These are phyloP conservation scores for Seladonia tumulorum DNA, from an alignment of 2,888 invertebrate genomes.

Conservation along the genomic window DNA sequence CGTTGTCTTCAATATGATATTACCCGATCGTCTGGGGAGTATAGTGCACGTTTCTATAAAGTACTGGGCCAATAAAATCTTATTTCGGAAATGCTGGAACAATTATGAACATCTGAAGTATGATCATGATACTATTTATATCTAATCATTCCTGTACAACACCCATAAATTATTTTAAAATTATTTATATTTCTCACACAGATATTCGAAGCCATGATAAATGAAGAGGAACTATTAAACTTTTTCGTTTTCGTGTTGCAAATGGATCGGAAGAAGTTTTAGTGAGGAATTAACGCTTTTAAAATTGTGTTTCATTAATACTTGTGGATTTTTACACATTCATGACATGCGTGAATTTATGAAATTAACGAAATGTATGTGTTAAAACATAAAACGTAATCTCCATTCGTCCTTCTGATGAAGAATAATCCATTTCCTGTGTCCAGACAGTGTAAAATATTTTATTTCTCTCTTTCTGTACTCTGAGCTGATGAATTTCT, in stretches of 20 bases:
- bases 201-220: background rate
- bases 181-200: too few species aligned
- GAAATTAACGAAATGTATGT: background rate
- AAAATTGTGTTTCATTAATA: background rate
- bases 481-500: background rate
- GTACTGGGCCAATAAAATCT: background rate
- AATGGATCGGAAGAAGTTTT: background rate
- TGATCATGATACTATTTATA: background rate
- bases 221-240: background rate
- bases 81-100: background rate
- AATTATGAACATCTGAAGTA: background rate
- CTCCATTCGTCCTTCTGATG: background rate
- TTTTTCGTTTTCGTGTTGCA: background rate
- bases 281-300: background rate
- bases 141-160: background rate
- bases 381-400: background rate
- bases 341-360: background rate
- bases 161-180: background rate
- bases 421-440: background rate
- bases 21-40: background rate
- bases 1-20: background rate
- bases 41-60: background rate
- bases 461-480: background rate
- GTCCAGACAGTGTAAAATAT: too few species aligned
- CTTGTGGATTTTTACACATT: background rate